Base-by-base conservation (phyloP, 2,113 vertebrate genomes). In the Malurus alboscapulatus region DNA sequence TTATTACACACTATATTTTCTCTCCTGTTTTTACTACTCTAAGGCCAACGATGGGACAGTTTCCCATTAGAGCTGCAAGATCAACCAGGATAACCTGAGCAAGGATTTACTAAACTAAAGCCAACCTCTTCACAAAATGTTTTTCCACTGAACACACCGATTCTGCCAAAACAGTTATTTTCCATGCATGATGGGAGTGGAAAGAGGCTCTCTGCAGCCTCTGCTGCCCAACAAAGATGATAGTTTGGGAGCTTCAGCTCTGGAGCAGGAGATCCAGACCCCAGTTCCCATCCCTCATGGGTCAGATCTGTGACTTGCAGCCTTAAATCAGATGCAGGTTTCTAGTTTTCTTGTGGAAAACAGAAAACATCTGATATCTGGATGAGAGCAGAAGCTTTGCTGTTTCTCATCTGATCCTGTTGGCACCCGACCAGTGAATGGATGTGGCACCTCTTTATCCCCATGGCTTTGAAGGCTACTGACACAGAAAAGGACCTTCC, bases 11-110 rank as follows among this genome's bases (percentile, higher is more conserved):
- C 54, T 61, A 1, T 29, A 50, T 75, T 71, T 94, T 59, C 57
- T 67, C 36, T 80, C 27, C 44, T 77, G 5, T 40, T 88, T 88
- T 54, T 36, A 69, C 47, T 38, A 10, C n/a, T 36, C 10, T n/a
- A 81, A 40, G 27, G 19, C 18, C 32, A 53, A 36, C 0, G 0
- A 27, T 1, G 26, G 17, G 20, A n/a, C 47, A 53, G 18, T 51
- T 91, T 73, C 34, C 69, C 11, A 5, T 12, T 4, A 63, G n/a
- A 85, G 44, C 38, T 72, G 21, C 30, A 85, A 92, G 66, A 72
- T 62, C 62, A 82, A 71, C 48, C 48, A 67, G 40, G 57, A 32
- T 12, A 82, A 13, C 1, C 1, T 11, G 32, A 75, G 24, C 1
- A 6, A 72, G 24, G 19, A 48, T 72, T 72, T 68, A 25, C 65